These are phyloP conservation scores for Phania funesta DNA, from an alignment of 2,888 invertebrate species.

Conservation along the genomic window DNA sequence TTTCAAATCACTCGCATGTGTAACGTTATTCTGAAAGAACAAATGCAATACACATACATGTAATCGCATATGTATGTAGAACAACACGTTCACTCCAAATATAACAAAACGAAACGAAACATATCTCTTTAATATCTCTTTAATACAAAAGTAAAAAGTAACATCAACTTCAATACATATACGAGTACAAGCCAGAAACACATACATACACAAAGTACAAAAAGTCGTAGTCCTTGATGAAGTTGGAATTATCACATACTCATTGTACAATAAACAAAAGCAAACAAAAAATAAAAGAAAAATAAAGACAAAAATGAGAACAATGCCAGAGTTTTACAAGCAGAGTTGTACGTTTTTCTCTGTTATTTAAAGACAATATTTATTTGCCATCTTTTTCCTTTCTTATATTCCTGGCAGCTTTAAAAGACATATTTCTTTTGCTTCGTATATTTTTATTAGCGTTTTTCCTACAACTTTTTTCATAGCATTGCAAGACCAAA, in stretches of 20 bases:
- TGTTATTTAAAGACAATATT: conserved; percentile 63
- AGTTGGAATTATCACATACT: conserved; percentile 63
- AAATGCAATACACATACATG: no score
- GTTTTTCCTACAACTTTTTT: not conserved
- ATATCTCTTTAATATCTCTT: conserved; percentile 11
- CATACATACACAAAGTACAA: not conserved
- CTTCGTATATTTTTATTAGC: not conserved
- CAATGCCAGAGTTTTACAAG: conserved; percentile 23
- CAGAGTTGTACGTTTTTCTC: conserved; percentile 4
- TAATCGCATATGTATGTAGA: no score
- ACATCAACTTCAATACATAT: conserved; percentile 15
- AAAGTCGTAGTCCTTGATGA: conserved; percentile 49
- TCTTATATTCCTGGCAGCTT: conserved; percentile 2
- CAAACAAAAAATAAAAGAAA: not conserved
- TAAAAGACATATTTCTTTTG: conserved; percentile 32
- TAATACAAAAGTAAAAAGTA: conserved; percentile 49
- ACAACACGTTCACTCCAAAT: not conserved
- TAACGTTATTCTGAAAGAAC: no score
- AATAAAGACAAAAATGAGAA: conserved; percentile 6
- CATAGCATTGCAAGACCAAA: not conserved
- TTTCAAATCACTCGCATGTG: no score
- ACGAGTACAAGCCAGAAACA: not conserved
- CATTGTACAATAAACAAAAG: conserved; percentile 39
- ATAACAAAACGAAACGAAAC: not conserved
- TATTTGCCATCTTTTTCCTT: conserved; percentile 46